Percentiles rank a stretch among this genome's conserved stretches.
Evolutionary conservation across 2,113 vertebrate genomes (phyloP).

Genomic region (Menura novaehollandiae): DNA sequence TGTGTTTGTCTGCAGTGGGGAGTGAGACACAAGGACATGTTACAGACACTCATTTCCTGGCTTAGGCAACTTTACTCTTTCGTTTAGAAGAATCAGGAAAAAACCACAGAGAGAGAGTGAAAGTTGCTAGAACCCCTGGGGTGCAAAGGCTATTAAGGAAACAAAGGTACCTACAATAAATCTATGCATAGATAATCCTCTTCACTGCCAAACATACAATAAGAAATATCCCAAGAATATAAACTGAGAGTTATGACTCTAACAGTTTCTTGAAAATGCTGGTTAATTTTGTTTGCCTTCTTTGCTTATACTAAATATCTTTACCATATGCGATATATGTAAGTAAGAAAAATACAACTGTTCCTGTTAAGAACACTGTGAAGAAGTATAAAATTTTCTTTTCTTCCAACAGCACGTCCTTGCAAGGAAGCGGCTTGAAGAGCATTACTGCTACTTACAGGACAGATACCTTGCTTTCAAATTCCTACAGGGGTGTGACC

Average conservation of each 20-base stretch:
- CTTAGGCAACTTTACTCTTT: not conserved
- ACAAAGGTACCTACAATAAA: not conserved
- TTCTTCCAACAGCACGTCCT: not conserved
- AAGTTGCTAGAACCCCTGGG: not conserved
- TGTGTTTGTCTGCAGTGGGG: not conserved
- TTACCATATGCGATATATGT: not conserved
- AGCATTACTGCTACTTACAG: not conserved
- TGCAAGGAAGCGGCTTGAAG: not conserved
- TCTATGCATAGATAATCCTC: not conserved
- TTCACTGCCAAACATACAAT: not conserved
- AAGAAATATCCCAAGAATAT: not conserved
- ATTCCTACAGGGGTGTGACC: not conserved
- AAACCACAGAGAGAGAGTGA: fast-evolving
- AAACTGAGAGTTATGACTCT: not conserved
- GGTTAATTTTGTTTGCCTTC: not conserved
- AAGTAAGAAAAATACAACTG: not conserved
- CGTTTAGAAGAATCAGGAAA: not conserved
- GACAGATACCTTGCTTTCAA: not conserved
- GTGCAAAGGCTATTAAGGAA: not conserved
- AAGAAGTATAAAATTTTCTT: not conserved
- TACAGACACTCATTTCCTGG: not conserved
- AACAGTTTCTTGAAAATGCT: not conserved
- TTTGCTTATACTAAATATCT: not conserved
- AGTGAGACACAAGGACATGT: not conserved
- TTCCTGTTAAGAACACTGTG: not conserved